Base-by-base conservation (phyloP, 2,888 invertebrate species). In the Stenoptilia bipunctidactyla region DNA sequence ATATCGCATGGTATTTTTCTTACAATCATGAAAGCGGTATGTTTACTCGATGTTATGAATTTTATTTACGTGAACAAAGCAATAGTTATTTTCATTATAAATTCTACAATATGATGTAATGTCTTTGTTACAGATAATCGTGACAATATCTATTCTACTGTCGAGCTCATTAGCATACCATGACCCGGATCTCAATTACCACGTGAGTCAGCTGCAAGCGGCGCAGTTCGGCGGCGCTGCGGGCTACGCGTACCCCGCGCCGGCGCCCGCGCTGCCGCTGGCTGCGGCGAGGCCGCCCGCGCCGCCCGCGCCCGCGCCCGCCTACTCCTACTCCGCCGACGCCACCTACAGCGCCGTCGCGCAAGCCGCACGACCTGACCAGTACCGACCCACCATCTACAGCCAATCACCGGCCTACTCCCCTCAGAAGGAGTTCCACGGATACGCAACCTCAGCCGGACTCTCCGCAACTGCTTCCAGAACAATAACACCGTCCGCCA, bases 211-310 rank as follows among this genome's bases (percentile, higher is more conserved):
- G 65, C 53, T 76, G 45, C 79, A 82, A 50, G 69, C 64, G 44
- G 50, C 58, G 13, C 59, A 69, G 45, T 60, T 64, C 45, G 76
- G 76, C 43, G 55, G 53, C 33, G 59, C 70, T 39, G 63, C 69
- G 14, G 87, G 87, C 2, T 87, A 87, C 53, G 88, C 87, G 2
- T 88, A 88, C 55, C 68, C 83, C 1, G 88, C 88, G 58, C 69
- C 85, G 27, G 70, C 79, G 2, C 88, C 88, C 2, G 59, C 84
- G 14, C 66, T 87, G 1, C 86, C 87, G 53, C 68, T 88, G 25
- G 74, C 85, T 2, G 61, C 70, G 6, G n/a, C n/a, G n/a, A n/a
- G n/a, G n/a, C 51, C 71, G 34, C 70, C 77, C 36, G 52, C 69
- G 36, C 72, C 74, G 45, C 53, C 56, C 9, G 56, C 56, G 0